Base-by-base conservation (phyloP, 2,797 vertebrate species). In the Decapterus maruadsi region DNA sequence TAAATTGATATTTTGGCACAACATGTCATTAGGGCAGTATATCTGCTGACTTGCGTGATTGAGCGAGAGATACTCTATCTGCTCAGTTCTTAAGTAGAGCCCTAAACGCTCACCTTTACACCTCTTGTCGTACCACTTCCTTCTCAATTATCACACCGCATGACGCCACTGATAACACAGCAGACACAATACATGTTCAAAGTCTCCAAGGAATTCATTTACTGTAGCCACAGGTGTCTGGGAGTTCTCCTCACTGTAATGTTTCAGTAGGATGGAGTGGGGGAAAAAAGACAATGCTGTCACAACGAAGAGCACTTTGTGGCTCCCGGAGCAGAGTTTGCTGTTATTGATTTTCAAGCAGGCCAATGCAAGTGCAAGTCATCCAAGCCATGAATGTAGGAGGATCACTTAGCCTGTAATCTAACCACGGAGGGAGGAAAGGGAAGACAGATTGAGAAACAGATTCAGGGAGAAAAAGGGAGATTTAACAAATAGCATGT, bases 281-380 rank as follows among this genome's bases (percentile, higher is more conserved):
- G 26, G 26, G 3, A 54, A 48, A 17, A 56, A 17, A 43, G 4
- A 22, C 60, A 31, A 38, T 42, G 22, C 5, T 29, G 55, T 69
- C 64, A 75, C 43, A 79, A 48, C 56, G 17, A 68, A 8, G 12
- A 58, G n/a, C 45, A 77, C 73, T 87, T 68, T 70, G 81, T 81
- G 58, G 56, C 72, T 82, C 69, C 43, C 58, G 26, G 48, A 51
- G 59, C 64, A 59, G 48, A 72, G 36, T 26, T 64, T 77, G 68
- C 68, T 54, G 4, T 57, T 68, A 88, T 83, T 80, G 83, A 88
- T 87, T 90, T 87, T 78, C n/a, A 2, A 26, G 12, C 19, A 72
- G 65, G 69, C 61, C 43, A 79, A 77, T 74, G 62, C 69, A 82
- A 89, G 54, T 85, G 75, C 69, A 83, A 88, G 87, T 87, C 82